These are phyloP conservation scores for Oryzias curvinotus DNA, from an alignment of 2,113 vertebrate genomes.

Conservation along the genomic window DNA sequence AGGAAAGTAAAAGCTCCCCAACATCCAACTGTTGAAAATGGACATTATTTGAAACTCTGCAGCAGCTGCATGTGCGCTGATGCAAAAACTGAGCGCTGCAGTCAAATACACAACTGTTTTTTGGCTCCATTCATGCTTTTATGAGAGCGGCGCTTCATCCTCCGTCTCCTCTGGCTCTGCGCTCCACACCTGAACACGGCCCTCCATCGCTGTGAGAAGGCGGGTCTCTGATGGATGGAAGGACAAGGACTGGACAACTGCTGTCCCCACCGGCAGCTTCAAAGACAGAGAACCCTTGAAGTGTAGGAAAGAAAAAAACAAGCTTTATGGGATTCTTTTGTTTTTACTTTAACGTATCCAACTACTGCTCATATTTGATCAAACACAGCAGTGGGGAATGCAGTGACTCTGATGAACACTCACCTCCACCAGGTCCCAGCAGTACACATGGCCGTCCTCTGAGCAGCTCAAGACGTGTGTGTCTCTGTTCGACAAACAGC, in stretches of 20 bases:
- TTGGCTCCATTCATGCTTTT: not conserved
- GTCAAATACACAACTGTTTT: no score
- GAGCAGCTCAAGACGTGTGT: conserved; percentile 91
- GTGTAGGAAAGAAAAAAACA: not conserved
- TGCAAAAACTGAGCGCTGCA: no score
- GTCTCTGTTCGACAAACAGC: conserved; percentile 87
- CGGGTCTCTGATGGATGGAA: conserved; percentile 85
- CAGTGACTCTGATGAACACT: not conserved
- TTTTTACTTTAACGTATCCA: no score
- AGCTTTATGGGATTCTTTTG: not conserved
- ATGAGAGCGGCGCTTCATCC: conserved; percentile 9
- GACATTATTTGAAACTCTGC: no score
- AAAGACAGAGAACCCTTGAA: conserved; percentile 80
- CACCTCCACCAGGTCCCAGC: conserved; percentile 94
- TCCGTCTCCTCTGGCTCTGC: conserved; percentile 74
- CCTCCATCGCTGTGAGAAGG: conserved; percentile 84
- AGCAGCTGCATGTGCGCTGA: no score
- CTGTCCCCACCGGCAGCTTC: conserved; percentile 80
- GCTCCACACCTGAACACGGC: conserved; percentile 85
- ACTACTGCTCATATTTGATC: no score
- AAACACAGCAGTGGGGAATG: not conserved
- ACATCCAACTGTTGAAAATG: no score
- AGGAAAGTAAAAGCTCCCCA: no score
- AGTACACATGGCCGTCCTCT: conserved; percentile 89
- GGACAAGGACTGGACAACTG: conserved; percentile 86